Percentiles rank a stretch among this genome's conserved stretches.
Conservation (phyloP, 2,888 invertebrate species). For the Thereva nobilitata region DNA sequence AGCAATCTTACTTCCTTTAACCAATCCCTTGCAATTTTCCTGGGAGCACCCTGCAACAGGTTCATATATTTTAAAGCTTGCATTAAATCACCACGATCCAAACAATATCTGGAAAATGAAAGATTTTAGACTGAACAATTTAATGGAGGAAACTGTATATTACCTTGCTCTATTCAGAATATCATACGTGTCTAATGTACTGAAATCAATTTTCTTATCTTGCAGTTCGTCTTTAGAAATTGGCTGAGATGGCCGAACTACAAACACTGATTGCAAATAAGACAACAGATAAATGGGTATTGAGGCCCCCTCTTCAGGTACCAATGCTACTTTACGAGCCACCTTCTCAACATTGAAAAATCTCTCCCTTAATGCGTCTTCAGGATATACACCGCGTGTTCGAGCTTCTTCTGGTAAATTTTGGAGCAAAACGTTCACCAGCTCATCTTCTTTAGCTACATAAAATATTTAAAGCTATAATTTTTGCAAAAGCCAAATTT, state of each 20-base stretch:
- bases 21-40: constrained; percentile 84
- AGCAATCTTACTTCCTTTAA: constrained; percentile 79
- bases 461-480: constrained; percentile 12
- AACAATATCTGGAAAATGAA: constrained; percentile 69
- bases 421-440: constrained; percentile 76
- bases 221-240: constrained; percentile 75
- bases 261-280: constrained; percentile 84
- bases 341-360: constrained; percentile 81
- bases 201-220: constrained; percentile 73
- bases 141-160: constrained; percentile 45
- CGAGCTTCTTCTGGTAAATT: constrained; percentile 78
- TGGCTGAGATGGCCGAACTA: constrained; percentile 69
- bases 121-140: neutral
- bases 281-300: constrained; percentile 83
- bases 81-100: constrained; percentile 85
- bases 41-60: constrained; percentile 85
- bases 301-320: constrained; percentile 87
- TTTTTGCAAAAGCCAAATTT: constrained; percentile 3
- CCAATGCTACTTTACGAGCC: constrained; percentile 81
- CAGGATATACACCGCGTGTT: constrained; percentile 83
- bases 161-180: constrained; percentile 88
- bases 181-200: constrained; percentile 80
- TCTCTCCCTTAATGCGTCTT: constrained; percentile 80
- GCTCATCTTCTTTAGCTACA: constrained; percentile 72
- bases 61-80: constrained; percentile 85